Evolutionary conservation across 2,113 vertebrate genomes (phyloP).

Genomic region (Panthera uncia): DNA sequence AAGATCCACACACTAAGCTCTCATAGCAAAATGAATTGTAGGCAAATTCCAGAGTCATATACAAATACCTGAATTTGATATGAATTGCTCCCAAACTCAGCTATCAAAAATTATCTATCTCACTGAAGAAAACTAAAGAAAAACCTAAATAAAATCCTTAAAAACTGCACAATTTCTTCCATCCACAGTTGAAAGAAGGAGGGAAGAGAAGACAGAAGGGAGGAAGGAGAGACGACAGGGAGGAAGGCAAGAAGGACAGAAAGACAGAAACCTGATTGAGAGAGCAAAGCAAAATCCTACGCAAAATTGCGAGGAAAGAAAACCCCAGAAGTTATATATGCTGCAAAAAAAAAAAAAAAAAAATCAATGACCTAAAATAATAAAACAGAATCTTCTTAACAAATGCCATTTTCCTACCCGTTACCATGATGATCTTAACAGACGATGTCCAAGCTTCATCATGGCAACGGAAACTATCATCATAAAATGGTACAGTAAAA

Average conservation of each 20-base stretch:
- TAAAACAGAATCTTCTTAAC: conserved; percentile 88
- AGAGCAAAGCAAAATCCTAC: conserved; percentile 84
- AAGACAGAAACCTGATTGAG: conserved; percentile 89
- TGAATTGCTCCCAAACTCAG: conserved; percentile 79
- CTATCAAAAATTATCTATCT: conserved; percentile 71
- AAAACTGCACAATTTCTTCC: conserved; percentile 88
- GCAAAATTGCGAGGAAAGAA: conserved; percentile 73
- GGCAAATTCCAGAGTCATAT: conserved; percentile 74
- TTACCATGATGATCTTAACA: conserved; percentile 92
- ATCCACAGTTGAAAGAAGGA: conserved; percentile 91
- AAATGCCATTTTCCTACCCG: conserved; percentile 92
- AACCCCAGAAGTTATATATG: conserved; percentile 86
- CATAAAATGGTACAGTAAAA: conserved; percentile 99
- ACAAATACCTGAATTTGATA: conserved; percentile 82
- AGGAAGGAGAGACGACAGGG: neutral
- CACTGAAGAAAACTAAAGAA: conserved; percentile 69
- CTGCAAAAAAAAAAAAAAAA: conserved; percentile 90
- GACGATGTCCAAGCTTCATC: conserved; percentile 81
- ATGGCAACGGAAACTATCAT: conserved; percentile 99
- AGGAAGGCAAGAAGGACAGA: conserved; percentile 56
- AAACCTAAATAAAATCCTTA: conserved; percentile 74
- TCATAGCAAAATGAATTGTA: conserved; percentile 62
- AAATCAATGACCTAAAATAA: conserved; percentile 86
- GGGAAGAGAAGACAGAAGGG: neutral
- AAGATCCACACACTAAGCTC: conserved; percentile 54